These are phyloP conservation scores for Tiliacea aurago DNA, from an alignment of 2,888 invertebrate species.

Conservation along the genomic window DNA sequence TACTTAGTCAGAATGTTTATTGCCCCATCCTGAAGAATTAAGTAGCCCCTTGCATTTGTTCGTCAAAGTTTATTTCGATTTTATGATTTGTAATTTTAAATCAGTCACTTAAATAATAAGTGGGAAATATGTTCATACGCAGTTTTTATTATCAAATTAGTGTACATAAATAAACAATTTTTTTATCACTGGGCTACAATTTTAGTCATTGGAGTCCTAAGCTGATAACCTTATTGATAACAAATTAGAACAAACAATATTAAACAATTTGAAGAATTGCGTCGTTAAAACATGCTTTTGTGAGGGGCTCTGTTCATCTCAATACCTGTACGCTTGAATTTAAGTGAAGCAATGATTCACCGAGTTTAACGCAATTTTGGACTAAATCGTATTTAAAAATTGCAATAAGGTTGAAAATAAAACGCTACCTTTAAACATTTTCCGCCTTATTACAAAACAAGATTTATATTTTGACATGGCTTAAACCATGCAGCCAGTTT, in stretches of 20 bases:
- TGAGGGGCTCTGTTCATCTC: too few relatives aligned
- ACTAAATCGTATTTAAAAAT: not conserved
- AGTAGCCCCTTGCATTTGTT: too few relatives aligned
- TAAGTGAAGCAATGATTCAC: too few relatives aligned
- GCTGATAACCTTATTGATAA: constrained; percentile 16
- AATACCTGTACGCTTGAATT: too few relatives aligned
- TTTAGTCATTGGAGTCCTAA: not conserved
- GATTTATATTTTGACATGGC: too few relatives aligned
- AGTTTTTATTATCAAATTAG: constrained; percentile 7
- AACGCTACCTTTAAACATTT: too few relatives aligned
- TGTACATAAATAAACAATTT: not conserved
- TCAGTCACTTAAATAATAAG: not conserved
- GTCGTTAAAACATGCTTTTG: not conserved
- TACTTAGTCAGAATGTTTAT: too few relatives aligned
- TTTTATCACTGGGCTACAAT: not conserved
- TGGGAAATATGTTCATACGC: not conserved
- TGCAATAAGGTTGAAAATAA: not conserved
- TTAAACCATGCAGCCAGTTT: too few relatives aligned
- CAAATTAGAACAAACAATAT: not conserved
- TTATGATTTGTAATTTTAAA: too few relatives aligned
- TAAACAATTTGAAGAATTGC: not conserved
- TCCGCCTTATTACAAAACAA: too few relatives aligned
- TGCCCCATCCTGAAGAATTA: too few relatives aligned
- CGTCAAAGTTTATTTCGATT: too few relatives aligned
- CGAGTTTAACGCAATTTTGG: not conserved